Percentiles rank a stretch among this genome's conserved stretches.
Evolutionary conservation across 2,797 vertebrate species (phyloP).

Genomic region (Pangasius mekongensis): DNA sequence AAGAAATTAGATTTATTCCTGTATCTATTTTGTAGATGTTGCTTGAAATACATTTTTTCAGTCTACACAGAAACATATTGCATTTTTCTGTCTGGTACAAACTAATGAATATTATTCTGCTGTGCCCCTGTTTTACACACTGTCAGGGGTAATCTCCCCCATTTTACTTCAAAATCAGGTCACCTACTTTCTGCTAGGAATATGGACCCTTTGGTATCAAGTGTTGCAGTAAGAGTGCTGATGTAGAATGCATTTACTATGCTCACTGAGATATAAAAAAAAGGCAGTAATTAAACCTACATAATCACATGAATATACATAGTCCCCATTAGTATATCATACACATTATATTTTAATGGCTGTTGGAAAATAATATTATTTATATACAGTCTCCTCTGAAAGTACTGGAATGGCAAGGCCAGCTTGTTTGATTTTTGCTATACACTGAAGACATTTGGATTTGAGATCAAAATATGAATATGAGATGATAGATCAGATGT

Average conservation of each 20-base stretch:
- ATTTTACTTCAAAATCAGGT: constrained; percentile 72
- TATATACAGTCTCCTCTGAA: not conserved
- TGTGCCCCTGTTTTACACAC: constrained; percentile 59
- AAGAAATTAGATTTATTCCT: too few species aligned
- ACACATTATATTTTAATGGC: not conserved
- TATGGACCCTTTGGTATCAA: constrained; percentile 2
- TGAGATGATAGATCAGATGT: not conserved
- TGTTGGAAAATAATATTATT: not conserved
- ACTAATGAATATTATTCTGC: constrained; percentile 44
- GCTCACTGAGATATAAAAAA: not conserved
- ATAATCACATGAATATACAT: not conserved
- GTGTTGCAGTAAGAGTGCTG: constrained; percentile 8
- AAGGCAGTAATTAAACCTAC: not conserved
- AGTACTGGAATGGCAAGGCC: not conserved
- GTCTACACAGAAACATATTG: not conserved
- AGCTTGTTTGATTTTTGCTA: not conserved
- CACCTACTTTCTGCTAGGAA: constrained; percentile 72
- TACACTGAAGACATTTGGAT: not conserved
- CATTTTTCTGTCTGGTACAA: constrained; percentile 24
- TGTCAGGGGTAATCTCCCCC: constrained; percentile 66
- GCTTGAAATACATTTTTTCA: not conserved
- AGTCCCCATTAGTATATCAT: not conserved
- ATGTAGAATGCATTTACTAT: not conserved
- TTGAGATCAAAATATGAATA: not conserved
- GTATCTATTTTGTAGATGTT: not conserved